Conservation (phyloP, 2,113 vertebrate genomes). For the Nanorana parkeri region DNA sequence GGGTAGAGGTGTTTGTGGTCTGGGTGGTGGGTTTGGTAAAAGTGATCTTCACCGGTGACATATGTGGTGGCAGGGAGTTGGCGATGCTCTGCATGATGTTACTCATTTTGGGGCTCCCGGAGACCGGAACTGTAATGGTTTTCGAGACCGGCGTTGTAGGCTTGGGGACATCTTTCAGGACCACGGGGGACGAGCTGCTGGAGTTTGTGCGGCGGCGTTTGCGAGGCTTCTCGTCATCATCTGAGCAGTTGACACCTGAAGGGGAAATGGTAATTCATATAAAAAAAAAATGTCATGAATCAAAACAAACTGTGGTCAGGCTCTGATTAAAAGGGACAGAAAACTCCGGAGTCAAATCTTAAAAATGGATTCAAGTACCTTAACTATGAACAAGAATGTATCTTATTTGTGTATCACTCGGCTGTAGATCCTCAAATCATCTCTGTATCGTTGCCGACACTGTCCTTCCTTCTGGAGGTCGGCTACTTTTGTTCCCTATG, state of each 20-base stretch:
- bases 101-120: slow-evolving; percentile 97
- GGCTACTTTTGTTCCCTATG: too few relatives aligned
- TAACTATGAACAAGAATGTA: too few relatives aligned
- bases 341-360: too few relatives aligned
- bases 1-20: slow-evolving; percentile 92
- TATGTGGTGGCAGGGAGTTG: slow-evolving; percentile 95
- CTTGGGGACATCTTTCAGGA: slow-evolving; percentile 93
- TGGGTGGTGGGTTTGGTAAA: slow-evolving; percentile 97
- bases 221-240: slow-evolving; percentile 97
- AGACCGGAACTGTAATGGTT: slow-evolving; percentile 89
- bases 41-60: slow-evolving; percentile 99
- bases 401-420: too few relatives aligned
- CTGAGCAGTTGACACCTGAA: slow-evolving; percentile 94
- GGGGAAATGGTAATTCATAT: neutral
- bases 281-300: neutral
- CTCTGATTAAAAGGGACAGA: too few relatives aligned
- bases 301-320: too few relatives aligned
- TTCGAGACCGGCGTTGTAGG: slow-evolving; percentile 85
- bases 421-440: too few relatives aligned
- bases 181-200: slow-evolving; percentile 91
- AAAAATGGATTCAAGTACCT: too few relatives aligned
- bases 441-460: too few relatives aligned
- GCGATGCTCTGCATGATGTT: slow-evolving; percentile 99
- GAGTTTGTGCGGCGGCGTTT: slow-evolving; percentile 95
- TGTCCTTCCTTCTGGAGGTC: too few relatives aligned